Evolutionary conservation across 2,888 invertebrate species (phyloP).

Genomic region (Galeruca laticollis): DNA sequence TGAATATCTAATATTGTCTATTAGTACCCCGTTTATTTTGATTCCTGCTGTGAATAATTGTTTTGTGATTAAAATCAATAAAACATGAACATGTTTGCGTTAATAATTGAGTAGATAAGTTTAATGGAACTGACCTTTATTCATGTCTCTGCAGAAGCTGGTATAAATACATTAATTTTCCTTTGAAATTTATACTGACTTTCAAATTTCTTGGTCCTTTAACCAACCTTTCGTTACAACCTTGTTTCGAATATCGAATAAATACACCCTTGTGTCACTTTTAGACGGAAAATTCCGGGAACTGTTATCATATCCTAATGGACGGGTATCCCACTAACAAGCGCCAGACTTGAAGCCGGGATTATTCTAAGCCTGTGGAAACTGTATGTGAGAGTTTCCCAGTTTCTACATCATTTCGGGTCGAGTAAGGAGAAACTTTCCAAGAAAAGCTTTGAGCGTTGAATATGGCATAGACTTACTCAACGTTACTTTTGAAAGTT

Average conservation of each 20-base stretch:
- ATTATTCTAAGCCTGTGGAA: conserved; percentile 56
- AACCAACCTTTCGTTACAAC: not conserved
- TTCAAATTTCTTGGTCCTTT: not conserved
- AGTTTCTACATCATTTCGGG: conserved; percentile 14
- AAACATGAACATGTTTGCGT: too few relatives aligned
- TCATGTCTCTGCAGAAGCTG: too few relatives aligned
- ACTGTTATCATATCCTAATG: conserved; percentile 44
- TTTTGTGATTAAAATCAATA: too few relatives aligned
- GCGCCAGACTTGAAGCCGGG: conserved; percentile 50
- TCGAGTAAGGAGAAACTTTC: conserved; percentile 17
- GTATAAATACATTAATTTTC: too few relatives aligned
- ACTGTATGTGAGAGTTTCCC: conserved; percentile 43
- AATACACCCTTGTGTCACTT: conserved; percentile 29
- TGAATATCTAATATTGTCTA: too few relatives aligned
- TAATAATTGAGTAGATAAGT: too few relatives aligned
- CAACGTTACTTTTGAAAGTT: too few relatives aligned
- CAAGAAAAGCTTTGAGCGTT: conserved; percentile 13
- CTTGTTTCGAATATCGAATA: conserved; percentile 27
- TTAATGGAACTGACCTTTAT: too few relatives aligned
- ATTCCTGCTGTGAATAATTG: too few relatives aligned
- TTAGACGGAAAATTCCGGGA: conserved; percentile 39
- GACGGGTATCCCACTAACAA: conserved; percentile 54
- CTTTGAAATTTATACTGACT: too few relatives aligned
- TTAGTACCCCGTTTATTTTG: too few relatives aligned
- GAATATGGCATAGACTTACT: conserved; percentile 1